Conservation (phyloP, 2,888 invertebrate genomes). For the Zele albiditarsus region DNA sequence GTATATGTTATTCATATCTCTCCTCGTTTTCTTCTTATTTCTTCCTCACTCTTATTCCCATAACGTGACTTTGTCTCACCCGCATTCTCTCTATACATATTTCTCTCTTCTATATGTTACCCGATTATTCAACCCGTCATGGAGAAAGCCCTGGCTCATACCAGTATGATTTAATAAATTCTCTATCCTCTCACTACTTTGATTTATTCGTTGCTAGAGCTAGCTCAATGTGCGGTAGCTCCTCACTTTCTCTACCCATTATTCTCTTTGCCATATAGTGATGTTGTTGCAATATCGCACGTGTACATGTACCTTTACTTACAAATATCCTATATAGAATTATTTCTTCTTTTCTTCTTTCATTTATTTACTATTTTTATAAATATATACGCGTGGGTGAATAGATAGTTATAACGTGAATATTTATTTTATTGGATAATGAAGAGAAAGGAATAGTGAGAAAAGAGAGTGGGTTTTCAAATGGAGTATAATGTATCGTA, state of each 20-base stretch:
- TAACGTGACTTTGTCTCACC: neutral
- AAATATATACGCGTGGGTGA: neutral
- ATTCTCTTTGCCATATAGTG: slow-evolving; percentile 15
- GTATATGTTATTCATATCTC: neutral
- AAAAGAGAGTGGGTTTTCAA: neutral
- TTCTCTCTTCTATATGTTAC: slow-evolving; percentile 25
- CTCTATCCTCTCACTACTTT: slow-evolving; percentile 34
- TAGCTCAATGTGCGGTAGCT: slow-evolving; percentile 37
- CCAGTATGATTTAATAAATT: slow-evolving; percentile 45
- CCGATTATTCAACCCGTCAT: slow-evolving; percentile 39
- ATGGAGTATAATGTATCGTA: slow-evolving; percentile 16
- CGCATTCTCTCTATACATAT: slow-evolving; percentile 13
- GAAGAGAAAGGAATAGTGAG: neutral
- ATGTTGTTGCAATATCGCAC: neutral
- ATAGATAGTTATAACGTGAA: neutral
- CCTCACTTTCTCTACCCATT: slow-evolving; percentile 39
- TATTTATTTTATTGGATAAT: slow-evolving; percentile 16
- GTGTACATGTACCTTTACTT: neutral
- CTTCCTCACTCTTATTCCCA: neutral
- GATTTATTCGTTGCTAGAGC: slow-evolving; percentile 34
- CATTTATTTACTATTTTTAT: slow-evolving; percentile 3
- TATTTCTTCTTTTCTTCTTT: neutral
- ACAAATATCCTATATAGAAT: neutral
- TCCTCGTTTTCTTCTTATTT: slow-evolving; percentile 8
- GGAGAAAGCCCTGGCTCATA: slow-evolving; percentile 34